Evolutionary conservation across 2,797 vertebrate genomes (phyloP).

Genomic region (Pseudochromis fuscus): DNA sequence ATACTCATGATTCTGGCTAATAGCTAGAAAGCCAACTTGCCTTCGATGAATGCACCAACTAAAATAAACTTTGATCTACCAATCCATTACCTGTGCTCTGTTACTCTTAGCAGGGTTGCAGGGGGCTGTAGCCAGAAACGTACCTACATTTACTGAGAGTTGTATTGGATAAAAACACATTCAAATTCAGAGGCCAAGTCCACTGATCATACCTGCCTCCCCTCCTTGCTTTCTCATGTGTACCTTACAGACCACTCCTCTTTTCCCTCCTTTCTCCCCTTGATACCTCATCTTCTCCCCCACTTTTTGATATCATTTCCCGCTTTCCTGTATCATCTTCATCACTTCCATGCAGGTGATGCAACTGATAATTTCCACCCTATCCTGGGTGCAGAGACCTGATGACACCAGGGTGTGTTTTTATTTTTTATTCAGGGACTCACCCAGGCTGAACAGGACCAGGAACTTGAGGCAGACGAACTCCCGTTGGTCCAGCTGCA

Average conservation of each 20-base stretch:
- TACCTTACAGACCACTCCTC: slow-evolving; percentile 9
- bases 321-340: background rate
- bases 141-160: background rate
- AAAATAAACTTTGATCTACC: background rate
- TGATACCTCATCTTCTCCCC: background rate
- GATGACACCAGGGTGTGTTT: no score
- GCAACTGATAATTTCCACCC: background rate
- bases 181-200: background rate
- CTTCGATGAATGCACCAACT: background rate
- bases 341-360: background rate
- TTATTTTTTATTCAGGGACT: slow-evolving; percentile 65
- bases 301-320: background rate
- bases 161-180: background rate
- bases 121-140: background rate
- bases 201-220: slow-evolving; percentile 1
- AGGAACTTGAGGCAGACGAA: slow-evolving; percentile 99
- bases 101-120: background rate
- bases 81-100: background rate
- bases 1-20: background rate
- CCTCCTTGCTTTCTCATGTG: slow-evolving; percentile 31
- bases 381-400: background rate
- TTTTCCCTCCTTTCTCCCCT: background rate
- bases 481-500: slow-evolving; percentile 97
- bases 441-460: slow-evolving; percentile 98
- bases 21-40: slow-evolving; percentile 1